Percentiles rank a stretch among this genome's conserved stretches.
Conservation (phyloP, 2,113 vertebrate genomes). For the Neodontobutis hainanensis region DNA sequence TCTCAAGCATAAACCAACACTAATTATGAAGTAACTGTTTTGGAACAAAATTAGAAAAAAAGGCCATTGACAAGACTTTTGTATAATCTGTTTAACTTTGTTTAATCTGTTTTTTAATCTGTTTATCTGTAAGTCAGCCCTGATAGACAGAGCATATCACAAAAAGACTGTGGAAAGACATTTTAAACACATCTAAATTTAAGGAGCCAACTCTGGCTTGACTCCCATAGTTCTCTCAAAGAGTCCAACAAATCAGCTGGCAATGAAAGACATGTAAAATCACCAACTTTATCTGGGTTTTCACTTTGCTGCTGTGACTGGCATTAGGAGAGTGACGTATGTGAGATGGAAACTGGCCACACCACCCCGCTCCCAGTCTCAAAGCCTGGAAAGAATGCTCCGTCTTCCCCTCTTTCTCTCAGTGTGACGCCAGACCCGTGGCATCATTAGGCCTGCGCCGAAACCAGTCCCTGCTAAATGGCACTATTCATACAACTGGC, state of each 20-base stretch:
- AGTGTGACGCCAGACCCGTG: slow-evolving; percentile 49
- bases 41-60: slow-evolving; percentile 53
- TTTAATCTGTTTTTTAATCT: slow-evolving; percentile 42
- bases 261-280: slow-evolving; percentile 40
- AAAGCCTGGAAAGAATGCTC: slow-evolving; percentile 69
- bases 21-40: slow-evolving; percentile 21
- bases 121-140: no score
- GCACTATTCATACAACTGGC: slow-evolving; percentile 69
- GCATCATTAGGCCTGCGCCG: slow-evolving; percentile 58
- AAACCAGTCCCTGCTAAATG: slow-evolving; percentile 63
- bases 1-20: slow-evolving; percentile 36
- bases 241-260: not conserved
- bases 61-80: slow-evolving; percentile 31
- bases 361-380: slow-evolving; percentile 46
- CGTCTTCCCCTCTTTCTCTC: slow-evolving; percentile 16
- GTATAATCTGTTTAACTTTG: slow-evolving; percentile 36
- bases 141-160: slow-evolving; percentile 35
- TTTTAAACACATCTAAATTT: slow-evolving; percentile 29
- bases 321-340: slow-evolving; percentile 34
- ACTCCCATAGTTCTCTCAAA: slow-evolving; percentile 22
- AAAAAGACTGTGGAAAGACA: slow-evolving; percentile 35
- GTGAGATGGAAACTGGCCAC: slow-evolving; percentile 59
- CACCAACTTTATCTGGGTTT: slow-evolving; percentile 30
- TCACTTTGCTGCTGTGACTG: slow-evolving; percentile 38
- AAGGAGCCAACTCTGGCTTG: slow-evolving; percentile 1